Base-by-base conservation (phyloP, 2,797 vertebrate genomes). In the Lepus oiostolus region DNA sequence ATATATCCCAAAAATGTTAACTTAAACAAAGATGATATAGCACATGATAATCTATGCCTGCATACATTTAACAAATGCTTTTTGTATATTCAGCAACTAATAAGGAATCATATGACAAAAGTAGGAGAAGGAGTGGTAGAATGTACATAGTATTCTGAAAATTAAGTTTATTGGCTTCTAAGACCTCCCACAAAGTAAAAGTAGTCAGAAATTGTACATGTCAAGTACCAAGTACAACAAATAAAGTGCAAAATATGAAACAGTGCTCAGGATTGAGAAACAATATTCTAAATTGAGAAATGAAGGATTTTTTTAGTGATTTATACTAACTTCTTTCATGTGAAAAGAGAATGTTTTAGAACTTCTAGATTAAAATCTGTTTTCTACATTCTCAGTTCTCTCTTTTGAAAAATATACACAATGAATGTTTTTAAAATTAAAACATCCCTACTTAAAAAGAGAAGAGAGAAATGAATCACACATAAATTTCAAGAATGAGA, bases 401-500 rank as follows among this genome's bases (percentile, higher is more conserved):
- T 72, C 32, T 74, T 94, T 83, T 79, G 52, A 65, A 87, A 96
- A 95, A 88, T 80, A 81, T 68, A 22, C 70, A 68, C 81, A 93
- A 91, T 81, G 21, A 87, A 67, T 91, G 95, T 47, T 67, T 7
- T 38, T 54, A 42, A n/a, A 63, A 93, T 67, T 72, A 67, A 94
- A 96, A 77, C 2, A 62, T 21, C 22, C 60, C 50, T 88, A 86
- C 71, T 95, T 95, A 63, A 95, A 94, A 96, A 95, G 11, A 26
- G 95, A 93, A 84, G 76, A 42, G 81, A 92, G 65, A 93, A 96
- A 93, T 96, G 35, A 97, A 90, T 88, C 68, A 89, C 19, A 95
- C 28, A 62, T 77, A 95, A 86, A 93, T 94, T 95, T 96, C 21
- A 50, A 96, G 62, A 92, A 93, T 74, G 77, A 95, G 65, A 91